These are phyloP conservation scores for Zaprionus gabonicus DNA, from an alignment of 1,140 invertebrate species.

Conservation along the genomic window DNA sequence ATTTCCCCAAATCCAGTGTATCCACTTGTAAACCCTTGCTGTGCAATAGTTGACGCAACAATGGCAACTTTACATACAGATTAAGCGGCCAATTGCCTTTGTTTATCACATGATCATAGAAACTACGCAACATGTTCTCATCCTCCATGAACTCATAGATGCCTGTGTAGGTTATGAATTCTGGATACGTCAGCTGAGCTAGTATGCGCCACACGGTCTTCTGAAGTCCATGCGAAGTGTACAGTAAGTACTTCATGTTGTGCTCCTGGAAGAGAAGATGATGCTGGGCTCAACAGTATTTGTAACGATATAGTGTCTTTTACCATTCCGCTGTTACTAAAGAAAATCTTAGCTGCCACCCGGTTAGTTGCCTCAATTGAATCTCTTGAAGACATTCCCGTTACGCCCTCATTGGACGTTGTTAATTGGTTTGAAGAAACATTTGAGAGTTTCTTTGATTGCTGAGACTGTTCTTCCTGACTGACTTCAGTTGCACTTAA, in stretches of 20 bases:
- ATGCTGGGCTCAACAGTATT: too few species aligned
- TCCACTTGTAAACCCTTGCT: constrained; percentile 51
- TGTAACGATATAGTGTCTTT: neutral
- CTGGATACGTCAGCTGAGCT: constrained; percentile 31
- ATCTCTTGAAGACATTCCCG: neutral
- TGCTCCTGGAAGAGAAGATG: constrained; percentile 38
- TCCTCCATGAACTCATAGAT: constrained; percentile 43
- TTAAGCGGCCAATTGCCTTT: constrained; percentile 58
- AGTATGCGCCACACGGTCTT: constrained; percentile 54
- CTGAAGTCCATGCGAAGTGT: constrained; percentile 38
- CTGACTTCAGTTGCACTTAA: neutral
- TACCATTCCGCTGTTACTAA: constrained; percentile 17
- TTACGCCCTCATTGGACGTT: neutral
- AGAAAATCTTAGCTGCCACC: neutral
- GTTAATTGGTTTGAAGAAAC: neutral
- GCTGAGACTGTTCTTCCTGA: neutral
- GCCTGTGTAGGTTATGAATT: constrained; percentile 47
- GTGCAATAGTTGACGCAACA: constrained; percentile 35
- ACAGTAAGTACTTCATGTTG: constrained; percentile 48
- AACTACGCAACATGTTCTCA: constrained; percentile 12
- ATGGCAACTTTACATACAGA: constrained; percentile 33
- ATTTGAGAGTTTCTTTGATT: neutral
- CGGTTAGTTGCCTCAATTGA: neutral
- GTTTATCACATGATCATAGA: constrained; percentile 45
- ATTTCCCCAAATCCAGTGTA: constrained; percentile 21